These are phyloP conservation scores for Myotis yumanensis DNA, from an alignment of 2,113 vertebrate genomes.

Conservation along the genomic window DNA sequence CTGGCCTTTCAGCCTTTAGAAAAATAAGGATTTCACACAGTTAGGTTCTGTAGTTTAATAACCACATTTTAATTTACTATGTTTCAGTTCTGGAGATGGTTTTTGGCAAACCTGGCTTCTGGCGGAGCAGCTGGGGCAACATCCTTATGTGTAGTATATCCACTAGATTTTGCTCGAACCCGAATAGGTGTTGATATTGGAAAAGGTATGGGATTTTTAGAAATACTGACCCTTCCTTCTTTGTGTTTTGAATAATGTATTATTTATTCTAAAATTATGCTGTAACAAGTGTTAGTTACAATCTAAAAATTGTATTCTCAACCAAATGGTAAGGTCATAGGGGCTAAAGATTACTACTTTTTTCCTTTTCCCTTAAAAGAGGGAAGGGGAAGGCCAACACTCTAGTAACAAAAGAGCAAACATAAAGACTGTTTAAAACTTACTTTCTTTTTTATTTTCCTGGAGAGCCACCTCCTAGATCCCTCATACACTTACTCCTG, in stretches of 20 bases:
- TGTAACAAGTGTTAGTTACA: not conserved
- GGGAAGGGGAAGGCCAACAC: not conserved
- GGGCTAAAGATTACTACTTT: not conserved
- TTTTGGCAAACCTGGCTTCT: constrained; percentile 79
- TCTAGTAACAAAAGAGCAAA: not conserved
- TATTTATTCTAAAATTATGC: not conserved
- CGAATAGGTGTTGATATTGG: constrained; percentile 74
- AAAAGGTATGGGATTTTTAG: constrained; percentile 71
- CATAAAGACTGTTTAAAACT: not conserved
- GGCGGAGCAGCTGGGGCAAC: constrained; percentile 80
- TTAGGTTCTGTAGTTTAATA: not conserved
- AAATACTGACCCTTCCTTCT: not conserved
- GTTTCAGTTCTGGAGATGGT: constrained; percentile 79
- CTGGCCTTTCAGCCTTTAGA: constrained; percentile 10
- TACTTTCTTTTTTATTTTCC: not conserved
- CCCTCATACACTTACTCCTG: not conserved
- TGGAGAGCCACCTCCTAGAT: not conserved
- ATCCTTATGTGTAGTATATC: constrained; percentile 78
- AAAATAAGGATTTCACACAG: constrained; percentile 19
- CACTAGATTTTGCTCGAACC: constrained; percentile 77
- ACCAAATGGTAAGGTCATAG: not conserved
- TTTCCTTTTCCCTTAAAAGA: constrained; percentile 12
- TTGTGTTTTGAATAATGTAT: constrained; percentile 9
- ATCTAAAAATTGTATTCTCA: not conserved
- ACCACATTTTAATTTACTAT: constrained; percentile 45